phyloP scores from a whole-genome alignment of 2,888 invertebrate genomes.

The Hydriomena furcata region DNA sequence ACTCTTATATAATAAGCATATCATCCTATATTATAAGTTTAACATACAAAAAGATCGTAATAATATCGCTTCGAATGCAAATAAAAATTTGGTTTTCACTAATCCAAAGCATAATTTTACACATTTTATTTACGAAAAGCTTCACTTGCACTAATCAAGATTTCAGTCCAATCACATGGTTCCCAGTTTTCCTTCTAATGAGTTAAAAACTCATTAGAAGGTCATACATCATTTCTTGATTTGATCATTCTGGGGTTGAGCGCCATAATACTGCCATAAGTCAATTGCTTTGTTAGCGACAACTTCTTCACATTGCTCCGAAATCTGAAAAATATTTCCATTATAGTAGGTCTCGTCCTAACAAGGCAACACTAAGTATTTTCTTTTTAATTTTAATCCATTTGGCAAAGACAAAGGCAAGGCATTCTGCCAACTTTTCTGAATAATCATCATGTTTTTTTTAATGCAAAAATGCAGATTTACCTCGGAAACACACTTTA shows the following conservation, averaged over 20 bases:
- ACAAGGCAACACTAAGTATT: slow-evolving; percentile 12
- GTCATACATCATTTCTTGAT: slow-evolving; percentile 82
- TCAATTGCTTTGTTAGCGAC: slow-evolving; percentile 94
- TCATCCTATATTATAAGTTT: too few species aligned
- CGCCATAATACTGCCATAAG: slow-evolving; percentile 92
- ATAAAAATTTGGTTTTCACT: too few species aligned
- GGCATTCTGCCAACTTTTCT: neutral
- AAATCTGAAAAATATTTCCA: slow-evolving; percentile 79
- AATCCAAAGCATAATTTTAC: too few species aligned
- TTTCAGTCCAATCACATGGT: slow-evolving; percentile 27
- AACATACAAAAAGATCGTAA: too few species aligned
- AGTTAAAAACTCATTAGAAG: slow-evolving; percentile 76
- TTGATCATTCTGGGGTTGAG: slow-evolving; percentile 72
- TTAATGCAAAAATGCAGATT: neutral
- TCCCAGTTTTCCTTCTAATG: slow-evolving; percentile 72
- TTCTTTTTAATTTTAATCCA: neutral
- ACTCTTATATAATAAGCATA: too few species aligned
- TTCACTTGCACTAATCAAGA: too few species aligned
- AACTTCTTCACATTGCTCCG: slow-evolving; percentile 91
- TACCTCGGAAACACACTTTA: slow-evolving; percentile 86
- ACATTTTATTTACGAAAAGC: too few species aligned
- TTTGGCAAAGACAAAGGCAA: neutral
- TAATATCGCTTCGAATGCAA: too few species aligned
- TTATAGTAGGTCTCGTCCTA: slow-evolving; percentile 5
- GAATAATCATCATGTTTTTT: neutral